Evolutionary conservation across 37 sponge, comb jelly and placozoan genomes (phyloP).

Genomic region (Chondrilla cf. caribensis): DNA sequence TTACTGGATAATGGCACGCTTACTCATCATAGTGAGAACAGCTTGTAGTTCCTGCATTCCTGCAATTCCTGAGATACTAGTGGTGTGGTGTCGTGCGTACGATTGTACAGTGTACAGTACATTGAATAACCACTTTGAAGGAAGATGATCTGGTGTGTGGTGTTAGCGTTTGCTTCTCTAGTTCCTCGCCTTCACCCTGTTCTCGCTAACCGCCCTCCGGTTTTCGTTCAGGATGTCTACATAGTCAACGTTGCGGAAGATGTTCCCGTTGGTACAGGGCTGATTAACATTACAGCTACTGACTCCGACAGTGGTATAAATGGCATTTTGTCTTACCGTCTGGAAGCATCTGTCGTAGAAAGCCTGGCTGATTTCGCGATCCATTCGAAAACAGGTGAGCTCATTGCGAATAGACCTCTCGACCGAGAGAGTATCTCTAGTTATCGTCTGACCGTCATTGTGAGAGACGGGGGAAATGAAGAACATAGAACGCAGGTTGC

Average conservation of each 20-base stretch:
- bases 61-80: no score
- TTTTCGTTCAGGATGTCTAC: neutral
- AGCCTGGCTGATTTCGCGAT: neutral
- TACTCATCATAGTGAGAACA: no score
- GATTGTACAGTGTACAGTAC: no score
- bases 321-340: neutral
- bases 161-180: neutral
- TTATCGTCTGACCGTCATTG: neutral
- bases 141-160: neutral
- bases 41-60: no score
- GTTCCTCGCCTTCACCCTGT: neutral
- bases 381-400: neutral
- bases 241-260: neutral
- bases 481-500: neutral
- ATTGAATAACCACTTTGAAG: neutral
- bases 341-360: neutral
- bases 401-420: neutral
- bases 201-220: neutral
- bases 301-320: constrained; percentile 8
- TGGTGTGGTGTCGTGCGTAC: no score
- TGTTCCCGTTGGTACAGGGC: neutral
- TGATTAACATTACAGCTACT: neutral
- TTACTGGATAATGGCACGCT: no score
- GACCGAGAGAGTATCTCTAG: neutral
- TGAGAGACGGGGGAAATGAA: neutral